These are phyloP conservation scores for Drosophila tani DNA, from an alignment of 1,140 invertebrate genomes.

Conservation along the genomic window DNA sequence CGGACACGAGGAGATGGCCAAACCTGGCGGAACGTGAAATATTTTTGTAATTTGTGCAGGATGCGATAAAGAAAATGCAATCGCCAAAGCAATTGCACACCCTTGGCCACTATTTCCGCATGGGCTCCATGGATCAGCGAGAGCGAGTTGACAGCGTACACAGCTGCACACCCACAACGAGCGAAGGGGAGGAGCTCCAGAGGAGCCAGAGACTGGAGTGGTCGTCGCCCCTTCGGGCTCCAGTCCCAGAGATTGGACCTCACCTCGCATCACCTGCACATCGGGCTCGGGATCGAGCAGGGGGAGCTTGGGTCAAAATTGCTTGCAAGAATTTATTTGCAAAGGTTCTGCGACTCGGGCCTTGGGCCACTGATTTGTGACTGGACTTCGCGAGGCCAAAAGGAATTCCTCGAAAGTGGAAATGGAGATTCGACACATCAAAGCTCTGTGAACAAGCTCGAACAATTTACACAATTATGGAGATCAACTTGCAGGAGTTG, in stretches of 20 bases:
- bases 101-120: conserved; percentile 47
- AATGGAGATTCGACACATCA: conserved; percentile 60
- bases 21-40: conserved; percentile 56
- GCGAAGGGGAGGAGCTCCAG: neutral
- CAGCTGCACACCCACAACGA: conserved; percentile 64
- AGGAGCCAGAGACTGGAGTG: conserved; percentile 4
- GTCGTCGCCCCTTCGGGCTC: conserved; percentile 38
- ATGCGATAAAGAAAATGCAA: conserved; percentile 73
- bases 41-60: conserved; percentile 72
- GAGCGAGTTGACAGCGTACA: conserved; percentile 49
- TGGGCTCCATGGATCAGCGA: conserved; percentile 49
- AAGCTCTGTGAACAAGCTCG: neutral
- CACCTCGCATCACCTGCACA: conserved; percentile 60
- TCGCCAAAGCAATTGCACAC: conserved; percentile 44
- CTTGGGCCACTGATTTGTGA: conserved; percentile 64
- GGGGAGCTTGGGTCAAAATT: conserved; percentile 45
- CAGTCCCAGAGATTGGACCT: conserved; percentile 28
- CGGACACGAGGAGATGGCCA: conserved; percentile 27
- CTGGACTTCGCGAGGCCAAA: conserved; percentile 52
- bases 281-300: conserved; percentile 20
- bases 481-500: conserved; percentile 36
- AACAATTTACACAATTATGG: conserved; percentile 73
- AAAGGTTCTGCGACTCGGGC: conserved; percentile 52
- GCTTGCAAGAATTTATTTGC: conserved; percentile 70
- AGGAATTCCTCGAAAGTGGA: conserved; percentile 63